Evolutionary conservation across 2,888 invertebrate genomes (phyloP), one percentile per base, ranked within the genome.

Genomic region (Tenthredo scrophulariae): DNA sequence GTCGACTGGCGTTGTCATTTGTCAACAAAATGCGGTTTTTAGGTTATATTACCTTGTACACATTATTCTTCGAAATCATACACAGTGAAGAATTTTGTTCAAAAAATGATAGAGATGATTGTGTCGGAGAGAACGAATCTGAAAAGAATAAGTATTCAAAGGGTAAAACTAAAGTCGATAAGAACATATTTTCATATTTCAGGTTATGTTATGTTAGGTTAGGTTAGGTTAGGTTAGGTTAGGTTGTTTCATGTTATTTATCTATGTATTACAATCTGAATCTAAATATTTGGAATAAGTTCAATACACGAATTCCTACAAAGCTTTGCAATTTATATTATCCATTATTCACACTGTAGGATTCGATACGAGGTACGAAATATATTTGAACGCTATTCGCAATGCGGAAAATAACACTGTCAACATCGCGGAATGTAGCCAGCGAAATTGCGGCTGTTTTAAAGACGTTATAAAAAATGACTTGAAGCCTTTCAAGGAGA

Each of bases 381-480:
- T 93, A 86, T 94, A 93, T 85, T 91, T 94, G 1, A 91, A 93
- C 67, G 89, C 94, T 74, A 95, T 97, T 85, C 90, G 94, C 80
- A 89, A 93, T 22, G 95, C 96, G 0, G 89, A 92, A 33, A 46
- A 85, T 33, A 26, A 75, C 6, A 62, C 43, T 70, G 70, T n/a
- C 22, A 43, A 43, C 54, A 13, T 13, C 9, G 33, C 18, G 2
- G 29, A 54, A 54, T 50, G 50, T 54, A 54, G 54, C 43, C 43
- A 50, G 5, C 18, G 13, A 13, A 95, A 95, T 87, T 97, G 97
- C 91, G 94, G 94, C 80, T 97, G 97, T 90, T 95, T 96, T 91
- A 92, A 93, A 84, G 91, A 94, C 88, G 95, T 96, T 7, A 96
- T 98, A 84, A 92, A 94, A 15, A 93, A 94, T 40, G 98, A 98